phyloP scores from a whole-genome alignment of 1,140 invertebrate species.

The Cataglyphis hispanica region DNA sequence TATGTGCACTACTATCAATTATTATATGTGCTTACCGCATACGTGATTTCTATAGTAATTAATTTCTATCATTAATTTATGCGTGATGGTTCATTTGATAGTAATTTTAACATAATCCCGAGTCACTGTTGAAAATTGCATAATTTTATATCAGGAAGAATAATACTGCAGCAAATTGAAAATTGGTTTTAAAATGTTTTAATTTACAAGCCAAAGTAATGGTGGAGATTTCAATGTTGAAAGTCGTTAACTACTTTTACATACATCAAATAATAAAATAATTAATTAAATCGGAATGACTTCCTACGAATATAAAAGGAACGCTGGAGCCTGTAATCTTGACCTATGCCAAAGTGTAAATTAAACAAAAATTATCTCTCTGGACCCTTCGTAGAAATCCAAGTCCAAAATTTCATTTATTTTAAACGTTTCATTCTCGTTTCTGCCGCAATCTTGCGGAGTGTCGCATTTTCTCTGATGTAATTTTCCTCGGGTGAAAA shows the following conservation, averaged over 20 bases:
- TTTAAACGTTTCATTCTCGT: not conserved
- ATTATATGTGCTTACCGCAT: not conserved
- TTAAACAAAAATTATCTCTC: conserved; percentile 34
- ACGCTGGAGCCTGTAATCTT: not conserved
- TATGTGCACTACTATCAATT: not conserved
- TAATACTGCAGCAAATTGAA: not conserved
- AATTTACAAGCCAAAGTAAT: not conserved
- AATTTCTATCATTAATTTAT: not conserved
- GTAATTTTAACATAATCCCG: not conserved
- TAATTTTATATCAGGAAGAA: not conserved
- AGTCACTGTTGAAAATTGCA: not conserved
- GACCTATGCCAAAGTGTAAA: not conserved
- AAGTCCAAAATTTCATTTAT: not conserved
- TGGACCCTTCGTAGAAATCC: not conserved
- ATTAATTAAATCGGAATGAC: conserved; percentile 27
- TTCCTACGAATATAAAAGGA: not conserved
- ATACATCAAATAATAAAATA: not conserved
- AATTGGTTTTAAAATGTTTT: not conserved
- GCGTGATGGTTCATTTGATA: conserved; percentile 20
- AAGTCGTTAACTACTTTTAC: not conserved
- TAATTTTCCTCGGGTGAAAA: conserved; percentile 30
- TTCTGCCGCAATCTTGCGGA: not conserved
- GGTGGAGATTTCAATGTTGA: not conserved
- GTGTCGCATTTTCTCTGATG: not conserved
- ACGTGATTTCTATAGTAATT: not conserved